Percentiles rank a stretch among this genome's conserved stretches.
Conservation (phyloP, 2,797 vertebrate genomes). For the Catostomus latipinnis region DNA sequence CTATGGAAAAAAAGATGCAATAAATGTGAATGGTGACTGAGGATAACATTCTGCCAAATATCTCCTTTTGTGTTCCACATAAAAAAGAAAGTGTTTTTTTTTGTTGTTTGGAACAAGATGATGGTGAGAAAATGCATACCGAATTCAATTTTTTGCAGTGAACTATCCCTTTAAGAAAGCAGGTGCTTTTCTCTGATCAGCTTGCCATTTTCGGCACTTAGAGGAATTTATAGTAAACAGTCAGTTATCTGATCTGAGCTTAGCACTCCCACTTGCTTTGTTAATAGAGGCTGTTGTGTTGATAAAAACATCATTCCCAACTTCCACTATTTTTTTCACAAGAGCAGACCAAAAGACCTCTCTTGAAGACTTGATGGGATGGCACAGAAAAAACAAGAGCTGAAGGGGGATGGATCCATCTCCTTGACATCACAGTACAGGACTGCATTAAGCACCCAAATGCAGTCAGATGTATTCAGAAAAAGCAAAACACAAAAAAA, state of each 20-base stretch:
- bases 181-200: slow-evolving; percentile 33
- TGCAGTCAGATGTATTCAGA: slow-evolving; percentile 1
- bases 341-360: slow-evolving; percentile 42
- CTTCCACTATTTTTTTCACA: slow-evolving; percentile 8
- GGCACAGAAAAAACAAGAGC: slow-evolving; percentile 32
- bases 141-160: too few species aligned
- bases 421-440: neutral
- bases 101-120: too few species aligned
- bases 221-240: neutral
- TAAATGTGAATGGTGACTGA: too few species aligned
- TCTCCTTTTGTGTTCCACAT: too few species aligned
- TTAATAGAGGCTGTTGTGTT: neutral
- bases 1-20: too few species aligned
- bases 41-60: too few species aligned
- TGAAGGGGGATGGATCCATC: slow-evolving; percentile 8
- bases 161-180: too few species aligned
- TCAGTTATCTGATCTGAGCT: slow-evolving; percentile 24
- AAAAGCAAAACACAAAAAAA: neutral
- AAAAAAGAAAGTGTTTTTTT: too few species aligned
- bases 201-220: slow-evolving; percentile 18
- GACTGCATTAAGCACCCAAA: neutral
- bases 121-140: too few species aligned
- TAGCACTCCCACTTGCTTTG: slow-evolving; percentile 21
- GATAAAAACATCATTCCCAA: slow-evolving; percentile 13
- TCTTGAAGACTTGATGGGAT: slow-evolving; percentile 61